Evolutionary conservation across 2,113 vertebrate genomes (phyloP).

Genomic region (Synodontis membranacea): DNA sequence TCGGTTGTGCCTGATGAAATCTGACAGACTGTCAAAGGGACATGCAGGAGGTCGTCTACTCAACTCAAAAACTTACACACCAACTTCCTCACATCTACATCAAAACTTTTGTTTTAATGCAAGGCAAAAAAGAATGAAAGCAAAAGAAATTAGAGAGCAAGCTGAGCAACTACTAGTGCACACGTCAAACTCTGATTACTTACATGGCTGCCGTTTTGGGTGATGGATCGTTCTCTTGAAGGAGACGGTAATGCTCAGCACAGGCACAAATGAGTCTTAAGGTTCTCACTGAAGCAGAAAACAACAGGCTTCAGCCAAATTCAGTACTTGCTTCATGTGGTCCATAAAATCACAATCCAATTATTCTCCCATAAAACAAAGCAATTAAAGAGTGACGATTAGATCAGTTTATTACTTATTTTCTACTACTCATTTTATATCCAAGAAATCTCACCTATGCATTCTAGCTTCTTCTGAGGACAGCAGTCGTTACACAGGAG

Average conservation of each 20-base stretch:
- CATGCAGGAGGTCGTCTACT: conserved; percentile 39
- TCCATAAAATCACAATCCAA: background rate
- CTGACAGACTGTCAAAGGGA: conserved; percentile 59
- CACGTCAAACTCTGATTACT: conserved; percentile 24
- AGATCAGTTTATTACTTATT: background rate
- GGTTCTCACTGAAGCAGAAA: conserved; percentile 76
- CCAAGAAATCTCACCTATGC: conserved; percentile 76
- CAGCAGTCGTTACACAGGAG: conserved; percentile 79
- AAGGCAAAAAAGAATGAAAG: background rate
- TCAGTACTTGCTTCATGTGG: background rate
- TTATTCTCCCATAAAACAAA: background rate
- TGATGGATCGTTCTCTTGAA: conserved; percentile 62
- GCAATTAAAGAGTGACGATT: background rate
- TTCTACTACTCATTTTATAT: background rate
- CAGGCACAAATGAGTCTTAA: conserved; percentile 87
- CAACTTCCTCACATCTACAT: background rate
- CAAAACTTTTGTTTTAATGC: background rate
- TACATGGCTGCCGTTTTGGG: conserved; percentile 76
- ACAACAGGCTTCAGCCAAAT: background rate
- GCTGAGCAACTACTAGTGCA: background rate
- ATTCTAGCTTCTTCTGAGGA: conserved; percentile 91
- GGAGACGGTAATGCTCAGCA: conserved; percentile 81
- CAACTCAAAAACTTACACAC: conserved; percentile 44
- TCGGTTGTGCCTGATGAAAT: conserved; percentile 63
- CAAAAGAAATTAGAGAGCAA: conserved; percentile 5